phyloP scores from a whole-genome alignment of 2,797 vertebrate genomes.

The Gephyroberyx darwinii region DNA sequence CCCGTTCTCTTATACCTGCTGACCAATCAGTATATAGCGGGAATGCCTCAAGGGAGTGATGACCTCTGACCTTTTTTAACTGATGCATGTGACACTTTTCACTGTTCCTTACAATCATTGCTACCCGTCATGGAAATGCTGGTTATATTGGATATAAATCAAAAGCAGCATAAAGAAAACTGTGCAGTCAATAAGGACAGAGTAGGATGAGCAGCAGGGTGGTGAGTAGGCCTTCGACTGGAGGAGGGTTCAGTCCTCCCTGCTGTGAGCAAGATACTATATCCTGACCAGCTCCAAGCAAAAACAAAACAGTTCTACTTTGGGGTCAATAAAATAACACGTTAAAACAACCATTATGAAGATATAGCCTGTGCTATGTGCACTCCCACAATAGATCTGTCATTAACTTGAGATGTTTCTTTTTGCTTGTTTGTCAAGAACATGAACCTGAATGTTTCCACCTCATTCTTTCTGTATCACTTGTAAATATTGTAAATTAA shows the following conservation, averaged over 20 bases:
- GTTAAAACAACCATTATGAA: slow-evolving; percentile 3
- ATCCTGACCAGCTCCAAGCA: not conserved
- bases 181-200: slow-evolving; percentile 2
- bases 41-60: slow-evolving; percentile 18
- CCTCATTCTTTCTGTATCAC: slow-evolving; percentile 74
- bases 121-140: slow-evolving; percentile 20
- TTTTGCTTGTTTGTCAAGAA: slow-evolving; percentile 47
- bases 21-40: slow-evolving; percentile 16
- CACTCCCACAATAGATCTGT: slow-evolving; percentile 36
- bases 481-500: slow-evolving; percentile 86
- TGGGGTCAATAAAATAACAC: not conserved
- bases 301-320: too few species aligned
- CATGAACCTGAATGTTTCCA: slow-evolving; percentile 56
- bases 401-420: slow-evolving; percentile 28
- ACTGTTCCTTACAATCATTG: slow-evolving; percentile 55
- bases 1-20: slow-evolving; percentile 38
- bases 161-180: slow-evolving; percentile 31
- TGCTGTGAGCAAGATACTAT: slow-evolving; percentile 33
- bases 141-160: slow-evolving; percentile 12
- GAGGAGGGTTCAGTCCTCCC: not conserved
- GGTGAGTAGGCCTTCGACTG: not conserved
- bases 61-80: slow-evolving; percentile 30
- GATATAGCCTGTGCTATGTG: slow-evolving; percentile 20
- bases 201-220: not conserved
- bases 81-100: slow-evolving; percentile 70